These are phyloP conservation scores for Leptobrachium ailaonicum DNA, from an alignment of 2,113 vertebrate species.

Conservation along the genomic window DNA sequence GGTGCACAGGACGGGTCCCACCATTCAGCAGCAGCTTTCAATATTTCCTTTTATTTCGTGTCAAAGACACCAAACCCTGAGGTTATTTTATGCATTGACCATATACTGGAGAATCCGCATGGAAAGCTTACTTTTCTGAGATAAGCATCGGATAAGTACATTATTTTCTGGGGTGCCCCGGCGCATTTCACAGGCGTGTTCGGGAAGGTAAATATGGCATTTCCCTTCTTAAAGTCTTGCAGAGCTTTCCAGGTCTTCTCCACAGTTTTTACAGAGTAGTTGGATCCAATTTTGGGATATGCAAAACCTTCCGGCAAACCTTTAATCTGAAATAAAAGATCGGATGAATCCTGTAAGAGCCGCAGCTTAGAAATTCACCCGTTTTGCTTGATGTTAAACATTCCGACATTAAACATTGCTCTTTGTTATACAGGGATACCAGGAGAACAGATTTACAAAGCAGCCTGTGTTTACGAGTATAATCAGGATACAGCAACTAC, in stretches of 20 bases:
- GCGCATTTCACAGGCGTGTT: constrained; percentile 94
- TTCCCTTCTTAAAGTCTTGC: constrained; percentile 88
- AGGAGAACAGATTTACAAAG: too few relatives aligned
- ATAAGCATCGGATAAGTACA: constrained; percentile 90
- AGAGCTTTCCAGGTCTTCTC: constrained; percentile 93
- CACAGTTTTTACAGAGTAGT: constrained; percentile 87
- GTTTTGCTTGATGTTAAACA: too few relatives aligned
- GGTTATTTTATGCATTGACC: too few relatives aligned
- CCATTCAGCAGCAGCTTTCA: too few relatives aligned
- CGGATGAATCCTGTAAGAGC: background rate
- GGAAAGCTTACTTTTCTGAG: constrained; percentile 79
- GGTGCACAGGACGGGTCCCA: too few relatives aligned
- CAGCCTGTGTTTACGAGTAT: too few relatives aligned
- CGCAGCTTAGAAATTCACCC: too few relatives aligned
- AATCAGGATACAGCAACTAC: too few relatives aligned
- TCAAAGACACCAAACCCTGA: too few relatives aligned
- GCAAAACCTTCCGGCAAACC: constrained; percentile 90
- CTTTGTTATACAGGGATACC: too few relatives aligned
- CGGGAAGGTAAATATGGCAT: constrained; percentile 90
- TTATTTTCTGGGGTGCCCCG: constrained; percentile 96
- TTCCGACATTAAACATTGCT: too few relatives aligned
- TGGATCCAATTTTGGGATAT: constrained; percentile 89
- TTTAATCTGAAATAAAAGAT: constrained; percentile 77
- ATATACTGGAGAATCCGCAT: background rate
- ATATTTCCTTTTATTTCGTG: too few relatives aligned